These are phyloP conservation scores for Ecliptopera silaceata DNA, from an alignment of 2,888 invertebrate genomes.

Conservation along the genomic window DNA sequence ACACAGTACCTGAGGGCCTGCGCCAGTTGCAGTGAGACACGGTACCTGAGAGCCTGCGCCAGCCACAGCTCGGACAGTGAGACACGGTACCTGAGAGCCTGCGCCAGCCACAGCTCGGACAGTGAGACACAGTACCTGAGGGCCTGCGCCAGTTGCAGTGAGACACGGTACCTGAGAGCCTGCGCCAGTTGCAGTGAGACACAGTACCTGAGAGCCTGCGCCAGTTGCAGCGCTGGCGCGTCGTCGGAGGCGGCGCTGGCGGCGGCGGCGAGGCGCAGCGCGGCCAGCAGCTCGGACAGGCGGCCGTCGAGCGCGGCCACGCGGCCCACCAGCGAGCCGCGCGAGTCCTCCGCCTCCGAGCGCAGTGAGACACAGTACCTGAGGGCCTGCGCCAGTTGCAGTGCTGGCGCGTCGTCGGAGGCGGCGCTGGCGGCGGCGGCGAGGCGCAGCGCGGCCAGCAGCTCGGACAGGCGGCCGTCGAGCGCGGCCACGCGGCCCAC, in stretches of 20 bases:
- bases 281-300: slow-evolving; percentile 88
- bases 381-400: slow-evolving; percentile 17
- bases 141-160: too few relatives aligned
- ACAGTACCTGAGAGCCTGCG: slow-evolving; percentile 26
- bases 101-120: too few relatives aligned
- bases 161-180: too few relatives aligned
- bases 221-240: too few relatives aligned
- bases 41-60: too few relatives aligned
- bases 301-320: slow-evolving; percentile 82
- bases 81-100: too few relatives aligned
- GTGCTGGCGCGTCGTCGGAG: slow-evolving; percentile 36
- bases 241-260: slow-evolving; percentile 65
- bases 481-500: slow-evolving; percentile 34
- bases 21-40: too few relatives aligned
- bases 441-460: slow-evolving; percentile 86
- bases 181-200: too few relatives aligned
- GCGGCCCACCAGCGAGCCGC: background rate
- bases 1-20: too few relatives aligned
- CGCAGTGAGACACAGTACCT: slow-evolving; percentile 21
- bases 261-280: slow-evolving; percentile 82
- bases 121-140: too few relatives aligned
- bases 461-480: slow-evolving; percentile 88
- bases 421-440: slow-evolving; percentile 72
- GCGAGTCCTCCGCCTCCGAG: slow-evolving; percentile 75
- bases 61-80: too few relatives aligned